A percentile compares a stretch with the other conserved stretches of the same genome.
These are phyloP conservation scores for Marcusenius ussheri DNA, from an alignment of 2,113 vertebrate species.

Conservation along the genomic window DNA sequence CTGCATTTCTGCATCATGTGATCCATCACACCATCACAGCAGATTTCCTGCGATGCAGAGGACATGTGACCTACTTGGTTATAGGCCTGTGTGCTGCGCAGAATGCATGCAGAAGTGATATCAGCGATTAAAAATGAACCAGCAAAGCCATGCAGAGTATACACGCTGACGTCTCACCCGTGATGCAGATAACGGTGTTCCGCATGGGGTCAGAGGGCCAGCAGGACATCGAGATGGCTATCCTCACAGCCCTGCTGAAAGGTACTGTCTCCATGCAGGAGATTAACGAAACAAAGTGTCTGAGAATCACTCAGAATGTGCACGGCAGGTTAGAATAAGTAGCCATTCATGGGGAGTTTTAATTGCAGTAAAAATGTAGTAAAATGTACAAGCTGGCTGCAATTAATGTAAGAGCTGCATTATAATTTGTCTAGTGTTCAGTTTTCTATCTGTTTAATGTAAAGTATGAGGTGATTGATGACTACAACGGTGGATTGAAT, in stretches of 20 bases:
- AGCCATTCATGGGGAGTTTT: not conserved
- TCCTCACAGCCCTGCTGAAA: conserved; percentile 94
- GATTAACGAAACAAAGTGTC: not conserved
- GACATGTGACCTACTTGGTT: not conserved
- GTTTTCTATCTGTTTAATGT: not conserved
- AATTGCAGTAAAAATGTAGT: not conserved
- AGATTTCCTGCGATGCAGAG: not conserved
- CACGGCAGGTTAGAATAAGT: not conserved
- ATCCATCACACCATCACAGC: not conserved
- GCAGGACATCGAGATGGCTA: conserved; percentile 96
- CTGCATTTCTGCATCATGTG: not conserved
- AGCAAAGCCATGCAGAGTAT: not conserved
- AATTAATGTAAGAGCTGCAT: not conserved
- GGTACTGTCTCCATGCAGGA: conserved; percentile 54
- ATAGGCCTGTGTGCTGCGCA: not conserved
- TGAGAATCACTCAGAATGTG: not conserved
- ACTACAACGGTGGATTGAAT: not conserved
- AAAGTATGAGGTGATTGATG: not conserved
- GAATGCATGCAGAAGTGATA: not conserved
- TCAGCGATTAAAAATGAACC: not conserved
- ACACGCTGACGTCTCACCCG: conserved; percentile 12
- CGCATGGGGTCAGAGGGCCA: conserved; percentile 92
- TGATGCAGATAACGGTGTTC: conserved; percentile 85
- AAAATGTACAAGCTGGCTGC: not conserved
- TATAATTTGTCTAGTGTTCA: not conserved